Percentiles rank a stretch among this genome's conserved stretches.
Evolutionary conservation across 2,888 invertebrate species (phyloP).

Genomic region (Eupithecia abbreviata): DNA sequence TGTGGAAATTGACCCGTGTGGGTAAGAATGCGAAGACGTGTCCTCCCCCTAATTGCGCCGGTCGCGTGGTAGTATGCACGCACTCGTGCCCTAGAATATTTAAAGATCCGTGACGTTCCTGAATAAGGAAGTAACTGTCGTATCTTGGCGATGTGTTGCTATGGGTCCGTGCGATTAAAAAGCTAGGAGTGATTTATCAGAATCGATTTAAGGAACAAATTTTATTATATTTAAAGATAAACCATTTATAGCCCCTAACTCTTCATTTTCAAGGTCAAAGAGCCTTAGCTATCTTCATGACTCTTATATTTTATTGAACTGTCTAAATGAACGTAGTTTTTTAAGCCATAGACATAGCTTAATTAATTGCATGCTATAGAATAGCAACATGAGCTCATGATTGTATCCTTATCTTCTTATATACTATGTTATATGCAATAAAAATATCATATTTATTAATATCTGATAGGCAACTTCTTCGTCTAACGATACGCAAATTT

Average conservation of each 20-base stretch:
- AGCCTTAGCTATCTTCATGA: too few relatives aligned
- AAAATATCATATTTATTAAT: neutral
- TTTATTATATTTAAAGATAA: too few relatives aligned
- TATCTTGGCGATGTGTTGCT: neutral
- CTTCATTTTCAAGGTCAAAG: too few relatives aligned
- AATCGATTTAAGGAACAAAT: neutral
- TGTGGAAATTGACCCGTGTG: slow-evolving; percentile 20
- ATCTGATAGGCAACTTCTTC: neutral
- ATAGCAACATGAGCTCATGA: too few relatives aligned
- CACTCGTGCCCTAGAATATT: neutral
- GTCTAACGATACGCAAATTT: neutral
- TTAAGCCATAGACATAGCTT: too few relatives aligned
- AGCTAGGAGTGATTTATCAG: neutral
- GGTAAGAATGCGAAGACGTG: slow-evolving; percentile 19
- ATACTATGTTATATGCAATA: too few relatives aligned
- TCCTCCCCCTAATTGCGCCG: slow-evolving; percentile 18
- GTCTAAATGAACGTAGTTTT: too few relatives aligned
- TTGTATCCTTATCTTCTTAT: too few relatives aligned
- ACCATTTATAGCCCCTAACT: too few relatives aligned
- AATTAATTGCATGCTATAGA: too few relatives aligned
- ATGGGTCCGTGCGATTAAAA: neutral
- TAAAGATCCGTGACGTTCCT: neutral
- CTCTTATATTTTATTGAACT: too few relatives aligned
- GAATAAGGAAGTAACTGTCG: neutral
- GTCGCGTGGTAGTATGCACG: slow-evolving; percentile 18